phyloP scores from a whole-genome alignment of 2,797 vertebrate species.

The Eospalax fontanierii region DNA sequence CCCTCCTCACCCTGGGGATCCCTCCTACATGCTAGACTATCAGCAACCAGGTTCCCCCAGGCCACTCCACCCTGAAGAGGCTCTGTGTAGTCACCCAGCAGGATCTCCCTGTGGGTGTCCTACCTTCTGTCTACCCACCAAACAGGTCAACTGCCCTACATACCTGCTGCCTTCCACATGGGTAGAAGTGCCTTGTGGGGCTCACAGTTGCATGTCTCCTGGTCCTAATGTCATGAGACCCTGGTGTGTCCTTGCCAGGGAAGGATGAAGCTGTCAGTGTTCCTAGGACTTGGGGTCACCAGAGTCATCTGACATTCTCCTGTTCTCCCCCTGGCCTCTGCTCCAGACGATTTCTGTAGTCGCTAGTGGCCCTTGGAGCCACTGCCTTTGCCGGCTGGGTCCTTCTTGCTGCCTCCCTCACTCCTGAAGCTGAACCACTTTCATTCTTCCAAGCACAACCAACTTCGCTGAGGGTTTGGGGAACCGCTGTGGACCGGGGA shows the following conservation, averaged over 20 bases:
- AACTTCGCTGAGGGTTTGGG: neutral
- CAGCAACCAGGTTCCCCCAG: neutral
- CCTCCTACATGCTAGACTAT: too few species aligned
- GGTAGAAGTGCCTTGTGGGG: neutral
- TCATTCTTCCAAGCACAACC: neutral
- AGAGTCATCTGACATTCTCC: neutral
- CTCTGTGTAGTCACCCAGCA: too few species aligned
- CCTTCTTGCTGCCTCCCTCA: neutral
- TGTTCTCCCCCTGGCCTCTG: neutral
- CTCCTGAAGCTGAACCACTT: too few species aligned
- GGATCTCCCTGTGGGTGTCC: neutral
- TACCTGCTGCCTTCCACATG: neutral
- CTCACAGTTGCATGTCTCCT: neutral
- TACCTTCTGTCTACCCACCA: too few species aligned
- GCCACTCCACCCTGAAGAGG: neutral
- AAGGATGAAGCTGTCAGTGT: neutral
- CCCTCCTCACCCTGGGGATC: too few species aligned
- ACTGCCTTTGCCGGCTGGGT: neutral
- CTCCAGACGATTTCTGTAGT: neutral
- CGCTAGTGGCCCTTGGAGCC: neutral
- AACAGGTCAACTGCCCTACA: too few species aligned
- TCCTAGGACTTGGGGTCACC: neutral
- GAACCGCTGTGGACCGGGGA: neutral
- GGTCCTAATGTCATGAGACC: neutral
- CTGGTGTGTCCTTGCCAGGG: neutral